A percentile compares a stretch with the other conserved stretches of the same genome.
Conservation (phyloP, 2,888 invertebrate genomes). For the Coecobrya sp. region DNA sequence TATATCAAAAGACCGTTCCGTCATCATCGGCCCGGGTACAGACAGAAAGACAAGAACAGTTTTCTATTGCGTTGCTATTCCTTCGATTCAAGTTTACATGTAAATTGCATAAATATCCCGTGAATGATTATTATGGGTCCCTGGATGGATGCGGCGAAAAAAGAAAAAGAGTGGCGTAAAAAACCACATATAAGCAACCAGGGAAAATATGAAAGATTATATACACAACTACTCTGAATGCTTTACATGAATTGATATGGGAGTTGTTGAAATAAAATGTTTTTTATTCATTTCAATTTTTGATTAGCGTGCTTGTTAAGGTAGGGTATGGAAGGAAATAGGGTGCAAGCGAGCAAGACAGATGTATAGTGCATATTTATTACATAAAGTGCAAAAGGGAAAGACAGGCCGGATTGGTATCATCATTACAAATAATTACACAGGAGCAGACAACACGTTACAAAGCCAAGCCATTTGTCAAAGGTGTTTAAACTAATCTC, state of each 20-base stretch:
- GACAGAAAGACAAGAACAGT: background rate
- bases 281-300: constrained; percentile 30
- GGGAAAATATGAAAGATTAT: background rate
- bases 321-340: background rate
- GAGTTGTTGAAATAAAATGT: background rate
- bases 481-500: constrained; percentile 72
- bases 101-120: constrained; percentile 47
- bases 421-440: constrained; percentile 31
- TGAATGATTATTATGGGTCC: constrained; percentile 73
- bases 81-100: background rate
- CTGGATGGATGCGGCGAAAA: constrained; percentile 18
- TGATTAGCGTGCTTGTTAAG: constrained; percentile 17
- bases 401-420: background rate
- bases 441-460: background rate
- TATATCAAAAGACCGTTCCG: background rate
- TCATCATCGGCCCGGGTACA: background rate
- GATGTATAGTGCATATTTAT: background rate
- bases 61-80: background rate
- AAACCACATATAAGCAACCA: constrained; percentile 13
- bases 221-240: background rate
- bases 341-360: background rate
- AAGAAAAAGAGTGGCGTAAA: background rate
- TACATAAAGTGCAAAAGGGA: background rate
- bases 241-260: background rate
- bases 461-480: constrained; percentile 43